Evolutionary conservation across 2,113 vertebrate genomes (phyloP).

Genomic region (Psittacula cyanocephala): DNA sequence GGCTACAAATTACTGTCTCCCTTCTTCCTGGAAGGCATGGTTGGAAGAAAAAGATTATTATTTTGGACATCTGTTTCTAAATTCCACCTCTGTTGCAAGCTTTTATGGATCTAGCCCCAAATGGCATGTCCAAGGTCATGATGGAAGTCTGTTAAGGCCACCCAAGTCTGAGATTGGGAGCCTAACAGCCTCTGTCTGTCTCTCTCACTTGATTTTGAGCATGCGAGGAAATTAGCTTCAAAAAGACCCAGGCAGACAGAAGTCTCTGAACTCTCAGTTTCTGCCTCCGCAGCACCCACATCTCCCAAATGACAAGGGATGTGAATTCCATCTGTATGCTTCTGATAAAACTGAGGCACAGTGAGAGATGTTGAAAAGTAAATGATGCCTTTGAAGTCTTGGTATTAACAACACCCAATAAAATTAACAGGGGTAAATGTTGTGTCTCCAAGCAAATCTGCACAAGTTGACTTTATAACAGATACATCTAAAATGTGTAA

Average conservation of each 20-base stretch:
- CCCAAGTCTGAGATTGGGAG: background rate
- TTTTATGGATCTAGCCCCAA: background rate
- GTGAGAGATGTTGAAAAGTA: background rate
- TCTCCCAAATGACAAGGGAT: background rate
- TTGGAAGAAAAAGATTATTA: background rate
- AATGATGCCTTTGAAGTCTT: background rate
- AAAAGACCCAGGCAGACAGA: background rate
- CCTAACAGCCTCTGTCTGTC: background rate
- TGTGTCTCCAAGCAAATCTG: background rate
- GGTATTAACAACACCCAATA: background rate
- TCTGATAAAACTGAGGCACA: background rate
- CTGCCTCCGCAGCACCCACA: background rate
- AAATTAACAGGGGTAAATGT: background rate
- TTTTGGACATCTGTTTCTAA: background rate
- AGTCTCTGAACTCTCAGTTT: background rate
- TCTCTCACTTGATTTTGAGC: background rate
- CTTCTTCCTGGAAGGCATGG: background rate
- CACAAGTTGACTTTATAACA: background rate
- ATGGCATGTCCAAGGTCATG: background rate
- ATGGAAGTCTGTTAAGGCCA: background rate
- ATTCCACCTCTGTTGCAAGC: background rate
- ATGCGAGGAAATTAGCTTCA: background rate
- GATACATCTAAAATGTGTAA: background rate
- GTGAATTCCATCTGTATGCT: background rate
- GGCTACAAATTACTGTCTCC: background rate